Conservation (phyloP, 2,113 vertebrate species). For the Corvus hawaiiensis region DNA sequence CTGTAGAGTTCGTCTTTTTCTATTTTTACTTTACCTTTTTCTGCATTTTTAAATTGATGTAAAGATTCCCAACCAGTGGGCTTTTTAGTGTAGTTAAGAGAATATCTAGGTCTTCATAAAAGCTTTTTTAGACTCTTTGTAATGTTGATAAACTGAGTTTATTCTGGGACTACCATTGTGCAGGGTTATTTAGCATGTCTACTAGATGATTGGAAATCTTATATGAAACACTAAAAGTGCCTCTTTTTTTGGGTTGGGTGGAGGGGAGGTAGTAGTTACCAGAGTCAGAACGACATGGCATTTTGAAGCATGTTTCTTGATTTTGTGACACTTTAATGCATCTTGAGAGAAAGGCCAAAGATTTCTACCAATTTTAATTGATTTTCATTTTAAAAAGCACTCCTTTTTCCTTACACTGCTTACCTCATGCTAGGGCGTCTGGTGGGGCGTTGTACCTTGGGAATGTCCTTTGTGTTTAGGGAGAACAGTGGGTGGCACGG, state of each 20-base stretch:
- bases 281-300: constrained; percentile 68
- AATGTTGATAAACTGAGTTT: constrained; percentile 55
- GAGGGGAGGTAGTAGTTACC: constrained; percentile 62
- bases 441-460: constrained; percentile 53
- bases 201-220: constrained; percentile 73
- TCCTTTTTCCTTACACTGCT: constrained; percentile 74
- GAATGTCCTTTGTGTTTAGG: constrained; percentile 55
- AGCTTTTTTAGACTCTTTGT: constrained; percentile 59
- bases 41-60: constrained; percentile 43
- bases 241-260: constrained; percentile 76
- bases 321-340: constrained; percentile 71
- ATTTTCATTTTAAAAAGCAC: constrained; percentile 68
- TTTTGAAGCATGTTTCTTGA: constrained; percentile 66
- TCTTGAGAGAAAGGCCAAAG: constrained; percentile 80
- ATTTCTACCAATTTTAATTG: constrained; percentile 73
- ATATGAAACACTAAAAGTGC: constrained; percentile 79
- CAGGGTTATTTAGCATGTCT: constrained; percentile 63
- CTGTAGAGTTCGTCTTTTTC: constrained; percentile 19
- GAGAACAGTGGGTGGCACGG: neutral
- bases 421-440: constrained; percentile 70
- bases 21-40: constrained; percentile 37
- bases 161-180: constrained; percentile 55
- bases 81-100: constrained; percentile 49
- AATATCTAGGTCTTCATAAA: constrained; percentile 57
- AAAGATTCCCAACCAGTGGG: constrained; percentile 51